These are phyloP conservation scores for Scaptomyza polygonia DNA, from an alignment of 2,888 invertebrate genomes.

Conservation along the genomic window DNA sequence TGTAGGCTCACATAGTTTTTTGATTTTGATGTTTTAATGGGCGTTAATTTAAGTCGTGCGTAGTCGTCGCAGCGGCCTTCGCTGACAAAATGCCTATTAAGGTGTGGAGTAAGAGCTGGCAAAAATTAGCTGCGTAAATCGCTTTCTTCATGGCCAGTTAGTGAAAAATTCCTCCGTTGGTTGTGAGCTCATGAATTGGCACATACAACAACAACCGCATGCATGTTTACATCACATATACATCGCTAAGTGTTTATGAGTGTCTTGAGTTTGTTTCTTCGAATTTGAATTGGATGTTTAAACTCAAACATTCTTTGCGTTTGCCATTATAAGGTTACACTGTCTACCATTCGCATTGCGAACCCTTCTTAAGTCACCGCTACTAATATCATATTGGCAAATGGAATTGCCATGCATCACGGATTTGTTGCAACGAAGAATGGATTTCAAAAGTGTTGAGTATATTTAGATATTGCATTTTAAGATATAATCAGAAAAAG, in stretches of 20 bases:
- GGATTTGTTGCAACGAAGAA: conserved; percentile 56
- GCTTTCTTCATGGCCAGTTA: conserved; percentile 38
- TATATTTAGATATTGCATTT: conserved; percentile 15
- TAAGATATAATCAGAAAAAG: not conserved
- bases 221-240: conserved; percentile 63
- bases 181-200: conserved; percentile 12
- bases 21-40: no score
- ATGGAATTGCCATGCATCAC: conserved; percentile 47
- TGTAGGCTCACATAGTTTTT: no score
- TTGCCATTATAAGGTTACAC: conserved; percentile 1
- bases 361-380: conserved; percentile 48
- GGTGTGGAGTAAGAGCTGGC: conserved; percentile 16
- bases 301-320: not conserved
- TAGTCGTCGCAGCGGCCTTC: conserved; percentile 17
- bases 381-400: conserved; percentile 16
- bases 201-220: conserved; percentile 29
- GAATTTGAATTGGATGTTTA: not conserved
- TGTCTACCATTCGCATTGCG: conserved; percentile 22
- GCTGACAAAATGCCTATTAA: conserved; percentile 57
- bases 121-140: conserved; percentile 59
- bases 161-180: conserved; percentile 50
- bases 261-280: conserved; percentile 7
- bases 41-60: not conserved
- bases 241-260: conserved; percentile 35
- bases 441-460: conserved; percentile 26